A percentile compares a stretch with the other conserved stretches of the same genome.
These are phyloP conservation scores for Istiophorus platypterus DNA, from an alignment of 2,113 vertebrate species.

Conservation along the genomic window DNA sequence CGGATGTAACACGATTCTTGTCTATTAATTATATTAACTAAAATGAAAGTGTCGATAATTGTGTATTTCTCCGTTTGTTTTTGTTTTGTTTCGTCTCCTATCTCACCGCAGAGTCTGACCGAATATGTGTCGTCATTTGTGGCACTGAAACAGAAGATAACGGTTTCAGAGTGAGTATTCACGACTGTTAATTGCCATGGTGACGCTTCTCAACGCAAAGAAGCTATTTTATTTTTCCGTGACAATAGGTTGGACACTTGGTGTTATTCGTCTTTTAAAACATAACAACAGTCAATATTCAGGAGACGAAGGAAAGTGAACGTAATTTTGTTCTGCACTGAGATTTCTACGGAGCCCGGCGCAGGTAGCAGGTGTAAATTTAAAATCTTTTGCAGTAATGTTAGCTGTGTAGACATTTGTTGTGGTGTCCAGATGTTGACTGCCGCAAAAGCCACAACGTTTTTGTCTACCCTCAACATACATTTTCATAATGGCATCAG, in stretches of 20 bases:
- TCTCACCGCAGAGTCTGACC: slow-evolving; percentile 88
- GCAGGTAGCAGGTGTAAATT: background rate
- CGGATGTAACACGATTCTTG: accelerated
- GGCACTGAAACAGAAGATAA: slow-evolving; percentile 94
- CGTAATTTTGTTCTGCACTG: background rate
- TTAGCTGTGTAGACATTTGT: background rate
- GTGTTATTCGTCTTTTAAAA: background rate
- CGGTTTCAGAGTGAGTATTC: slow-evolving; percentile 92
- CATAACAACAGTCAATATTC: background rate
- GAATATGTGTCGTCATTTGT: slow-evolving; percentile 94
- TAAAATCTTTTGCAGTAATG: background rate
- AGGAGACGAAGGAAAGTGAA: background rate
- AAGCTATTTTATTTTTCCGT: too few relatives aligned
- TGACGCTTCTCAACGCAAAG: accelerated
- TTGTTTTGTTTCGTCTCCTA: background rate
- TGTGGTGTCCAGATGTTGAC: background rate
- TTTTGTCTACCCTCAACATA: too few relatives aligned
- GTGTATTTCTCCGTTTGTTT: background rate
- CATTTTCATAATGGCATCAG: too few relatives aligned
- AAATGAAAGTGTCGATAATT: background rate
- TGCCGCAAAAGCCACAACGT: too few relatives aligned
- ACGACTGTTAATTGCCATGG: background rate
- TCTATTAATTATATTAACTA: background rate
- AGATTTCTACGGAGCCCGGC: background rate
- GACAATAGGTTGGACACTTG: background rate